phyloP scores from a whole-genome alignment of 2,113 vertebrate species.

The Xiphophorus hellerii region DNA sequence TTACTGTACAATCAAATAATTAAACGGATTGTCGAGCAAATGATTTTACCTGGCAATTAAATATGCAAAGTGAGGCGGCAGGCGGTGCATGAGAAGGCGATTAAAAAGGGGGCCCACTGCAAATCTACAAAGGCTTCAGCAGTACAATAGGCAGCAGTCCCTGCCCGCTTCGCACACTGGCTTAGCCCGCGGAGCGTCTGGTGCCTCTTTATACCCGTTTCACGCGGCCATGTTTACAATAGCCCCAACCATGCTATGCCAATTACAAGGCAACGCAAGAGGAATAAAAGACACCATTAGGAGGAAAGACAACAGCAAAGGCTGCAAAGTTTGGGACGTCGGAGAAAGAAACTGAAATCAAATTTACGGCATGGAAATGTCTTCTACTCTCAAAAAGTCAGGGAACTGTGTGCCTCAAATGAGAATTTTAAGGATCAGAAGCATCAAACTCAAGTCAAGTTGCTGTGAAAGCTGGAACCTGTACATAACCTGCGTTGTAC shows the following conservation, averaged over 20 bases:
- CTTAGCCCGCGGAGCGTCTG: conserved; percentile 70
- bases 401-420: conserved; percentile 17
- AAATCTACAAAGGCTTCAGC: conserved; percentile 81
- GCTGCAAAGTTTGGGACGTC: conserved; percentile 13
- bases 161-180: conserved; percentile 61
- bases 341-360: conserved; percentile 27
- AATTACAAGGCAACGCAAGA: conserved; percentile 73
- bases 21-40: conserved; percentile 88
- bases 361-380: conserved; percentile 23
- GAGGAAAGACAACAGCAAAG: conserved; percentile 30
- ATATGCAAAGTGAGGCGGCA: conserved; percentile 85
- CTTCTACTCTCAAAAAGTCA: conserved; percentile 13
- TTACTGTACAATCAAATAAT: conserved; percentile 95
- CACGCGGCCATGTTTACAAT: conserved; percentile 77
- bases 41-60: conserved; percentile 95
- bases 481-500: conserved; percentile 31
- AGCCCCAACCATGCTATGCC: conserved; percentile 67
- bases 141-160: conserved; percentile 80
- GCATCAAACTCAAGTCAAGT: conserved; percentile 37
- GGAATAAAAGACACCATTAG: conserved; percentile 64
- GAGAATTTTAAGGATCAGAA: conserved; percentile 37
- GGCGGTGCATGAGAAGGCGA: conserved; percentile 72
- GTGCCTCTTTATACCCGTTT: conserved; percentile 70
- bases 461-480: conserved; percentile 37
- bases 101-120: conserved; percentile 77